A percentile compares a stretch with the other conserved stretches of the same genome.
Evolutionary conservation across 2,888 invertebrate species (phyloP).

Genomic region (Gryllus longicercus): DNA sequence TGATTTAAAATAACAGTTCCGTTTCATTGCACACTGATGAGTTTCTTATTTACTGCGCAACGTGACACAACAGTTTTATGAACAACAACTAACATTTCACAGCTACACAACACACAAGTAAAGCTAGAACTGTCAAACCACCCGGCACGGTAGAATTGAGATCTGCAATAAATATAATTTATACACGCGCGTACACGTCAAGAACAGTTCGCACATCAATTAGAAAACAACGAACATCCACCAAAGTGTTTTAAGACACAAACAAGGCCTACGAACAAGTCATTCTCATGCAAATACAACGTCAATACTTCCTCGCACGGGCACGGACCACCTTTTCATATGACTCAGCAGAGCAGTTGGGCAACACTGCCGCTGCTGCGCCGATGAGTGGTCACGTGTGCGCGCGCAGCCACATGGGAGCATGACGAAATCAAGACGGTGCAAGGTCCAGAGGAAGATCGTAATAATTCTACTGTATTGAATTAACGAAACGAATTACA

Average conservation of each 20-base stretch:
- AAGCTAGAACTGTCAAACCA: not conserved
- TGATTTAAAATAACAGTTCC: not conserved
- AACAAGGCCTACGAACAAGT: not conserved
- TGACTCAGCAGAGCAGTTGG: conserved; percentile 33
- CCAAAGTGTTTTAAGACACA: too few species aligned
- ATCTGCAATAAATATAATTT: too few species aligned
- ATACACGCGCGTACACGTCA: too few species aligned
- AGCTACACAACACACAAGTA: too few species aligned
- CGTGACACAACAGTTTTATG: too few species aligned
- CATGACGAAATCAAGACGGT: conserved; percentile 24
- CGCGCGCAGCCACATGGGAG: conserved; percentile 25
- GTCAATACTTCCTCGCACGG: conserved; percentile 1
- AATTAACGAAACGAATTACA: not conserved
- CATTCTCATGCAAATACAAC: not conserved
- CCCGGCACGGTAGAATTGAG: not conserved
- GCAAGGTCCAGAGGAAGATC: not conserved
- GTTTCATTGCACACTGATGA: not conserved
- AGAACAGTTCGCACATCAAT: too few species aligned
- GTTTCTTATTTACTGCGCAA: not conserved
- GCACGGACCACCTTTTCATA: conserved; percentile 26
- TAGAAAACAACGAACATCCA: too few species aligned
- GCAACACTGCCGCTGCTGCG: conserved; percentile 29
- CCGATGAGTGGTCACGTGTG: conserved; percentile 19
- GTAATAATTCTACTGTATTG: not conserved
- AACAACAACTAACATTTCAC: too few species aligned